Base-by-base conservation (phyloP, 2,888 invertebrate genomes). In the Scaptomyza polygonia region DNA sequence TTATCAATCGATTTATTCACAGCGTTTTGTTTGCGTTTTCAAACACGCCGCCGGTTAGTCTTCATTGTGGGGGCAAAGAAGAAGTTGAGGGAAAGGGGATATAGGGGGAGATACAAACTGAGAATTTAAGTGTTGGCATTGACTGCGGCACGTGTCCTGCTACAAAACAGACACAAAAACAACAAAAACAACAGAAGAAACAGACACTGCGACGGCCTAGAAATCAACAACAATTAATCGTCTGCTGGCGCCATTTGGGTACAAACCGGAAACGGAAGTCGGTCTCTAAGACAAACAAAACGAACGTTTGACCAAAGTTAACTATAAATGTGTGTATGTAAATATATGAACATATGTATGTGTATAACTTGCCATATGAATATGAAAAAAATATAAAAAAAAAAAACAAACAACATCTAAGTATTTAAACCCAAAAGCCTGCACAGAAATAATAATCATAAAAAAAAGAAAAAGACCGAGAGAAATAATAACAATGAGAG, bases 191-290 rank as follows among this genome's bases (percentile, higher is more conserved):
- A 36, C 40, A 44, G 52, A 29, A 43, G 40, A 48, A 47, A 36
- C 40, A 44, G 52, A 44, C 44, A 45, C 40, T 27, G 12, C 39
- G 53, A 14, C 36, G 49, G 61, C 61, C 62, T 44, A 43, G 66
- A 84, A 80, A 77, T 86, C 81, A 84, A 69, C 66, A 82, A 84
- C 75, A 82, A 86, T 82, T 82, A 82, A 82, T 82, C 72, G 82
- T 84, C 51, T 51, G 64, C 68, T 82, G 82, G 82, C 82, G 82
- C 86, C 82, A 86, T 84, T 86, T 82, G 86, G 72, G 77, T 78
- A 86, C 74, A 72, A 67, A 69, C 72, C 86, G 82, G 82, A 86
- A 86, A 75, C 86, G 82, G 82, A 82, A 77, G 86, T 77, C 64
- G 69, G 67, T 48, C 61, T 64, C 74, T 45, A 71, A 79, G 79